phyloP scores from a whole-genome alignment of 2,888 invertebrate genomes.

The Tromatobia lineatoria region DNA sequence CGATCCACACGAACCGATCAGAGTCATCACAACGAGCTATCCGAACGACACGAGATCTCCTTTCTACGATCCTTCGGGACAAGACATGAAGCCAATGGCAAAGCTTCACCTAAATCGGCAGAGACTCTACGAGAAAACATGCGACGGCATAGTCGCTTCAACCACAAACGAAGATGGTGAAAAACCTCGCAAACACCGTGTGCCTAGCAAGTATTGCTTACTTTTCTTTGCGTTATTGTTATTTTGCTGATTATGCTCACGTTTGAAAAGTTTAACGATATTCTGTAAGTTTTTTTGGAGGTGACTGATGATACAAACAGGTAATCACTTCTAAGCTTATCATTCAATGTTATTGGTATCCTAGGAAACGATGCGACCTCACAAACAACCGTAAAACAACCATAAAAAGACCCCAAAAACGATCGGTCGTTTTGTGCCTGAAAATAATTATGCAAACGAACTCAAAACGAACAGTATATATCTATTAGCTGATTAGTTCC shows the following conservation, averaged over 20 bases:
- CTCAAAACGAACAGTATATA: no score
- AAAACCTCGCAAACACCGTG: slow-evolving; percentile 88
- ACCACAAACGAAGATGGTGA: slow-evolving; percentile 84
- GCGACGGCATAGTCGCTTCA: slow-evolving; percentile 89
- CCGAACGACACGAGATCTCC: slow-evolving; percentile 97
- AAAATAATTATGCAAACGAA: no score
- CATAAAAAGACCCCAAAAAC: no score
- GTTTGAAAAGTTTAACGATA: slow-evolving; percentile 1
- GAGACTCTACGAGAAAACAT: slow-evolving; percentile 91
- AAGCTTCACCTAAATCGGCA: slow-evolving; percentile 92
- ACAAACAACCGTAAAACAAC: no score
- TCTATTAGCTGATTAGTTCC: no score
- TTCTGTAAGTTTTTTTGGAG: neutral
- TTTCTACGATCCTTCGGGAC: slow-evolving; percentile 92
- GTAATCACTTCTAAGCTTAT: neutral
- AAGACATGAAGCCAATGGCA: slow-evolving; percentile 94
- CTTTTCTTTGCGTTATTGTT: slow-evolving; percentile 60
- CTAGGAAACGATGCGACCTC: no score
- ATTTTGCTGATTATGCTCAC: neutral
- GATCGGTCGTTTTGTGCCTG: no score
- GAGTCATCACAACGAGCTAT: slow-evolving; percentile 94
- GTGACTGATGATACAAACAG: slow-evolving; percentile 18
- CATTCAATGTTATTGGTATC: no score
- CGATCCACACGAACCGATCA: slow-evolving; percentile 93
- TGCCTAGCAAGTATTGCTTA: slow-evolving; percentile 88